Conservation (phyloP, 2,888 invertebrate species). For the Philhelius pedissequus region DNA sequence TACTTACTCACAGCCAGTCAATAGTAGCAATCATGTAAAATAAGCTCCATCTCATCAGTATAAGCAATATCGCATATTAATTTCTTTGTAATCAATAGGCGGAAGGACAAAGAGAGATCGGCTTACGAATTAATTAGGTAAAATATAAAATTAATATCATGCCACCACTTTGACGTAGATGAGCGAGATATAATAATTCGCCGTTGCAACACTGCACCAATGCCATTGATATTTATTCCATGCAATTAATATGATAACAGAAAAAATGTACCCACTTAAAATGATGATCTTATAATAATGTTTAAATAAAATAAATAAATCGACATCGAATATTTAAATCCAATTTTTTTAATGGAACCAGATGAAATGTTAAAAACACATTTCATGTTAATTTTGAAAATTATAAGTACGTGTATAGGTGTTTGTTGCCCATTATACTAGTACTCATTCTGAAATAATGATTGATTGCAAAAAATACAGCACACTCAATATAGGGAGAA, state of each 20-base stretch:
- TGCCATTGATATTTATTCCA: background rate
- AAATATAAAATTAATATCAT: slow-evolving; percentile 8
- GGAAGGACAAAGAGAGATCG: background rate
- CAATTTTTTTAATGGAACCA: slow-evolving; percentile 1
- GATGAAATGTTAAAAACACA: slow-evolving; percentile 30
- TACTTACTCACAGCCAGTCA: too few species aligned
- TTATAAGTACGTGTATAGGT: background rate
- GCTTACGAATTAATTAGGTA: background rate
- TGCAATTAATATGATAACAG: background rate
- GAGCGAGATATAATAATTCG: background rate
- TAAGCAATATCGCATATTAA: background rate
- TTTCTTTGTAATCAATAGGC: background rate
- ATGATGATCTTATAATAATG: background rate
- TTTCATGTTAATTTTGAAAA: slow-evolving; percentile 27
- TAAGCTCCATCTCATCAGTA: background rate
- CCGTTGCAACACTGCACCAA: background rate
- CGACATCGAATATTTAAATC: background rate
- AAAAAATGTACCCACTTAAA: background rate
- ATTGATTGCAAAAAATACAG: slow-evolving; percentile 31
- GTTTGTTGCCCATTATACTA: background rate
- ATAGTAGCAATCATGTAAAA: background rate
- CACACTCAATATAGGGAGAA: background rate
- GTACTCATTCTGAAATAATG: slow-evolving; percentile 13
- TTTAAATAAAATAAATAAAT: background rate
- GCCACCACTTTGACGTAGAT: background rate